phyloP scores from a whole-genome alignment of 2,888 invertebrate genomes.

The Mimumesa dahlbomi region DNA sequence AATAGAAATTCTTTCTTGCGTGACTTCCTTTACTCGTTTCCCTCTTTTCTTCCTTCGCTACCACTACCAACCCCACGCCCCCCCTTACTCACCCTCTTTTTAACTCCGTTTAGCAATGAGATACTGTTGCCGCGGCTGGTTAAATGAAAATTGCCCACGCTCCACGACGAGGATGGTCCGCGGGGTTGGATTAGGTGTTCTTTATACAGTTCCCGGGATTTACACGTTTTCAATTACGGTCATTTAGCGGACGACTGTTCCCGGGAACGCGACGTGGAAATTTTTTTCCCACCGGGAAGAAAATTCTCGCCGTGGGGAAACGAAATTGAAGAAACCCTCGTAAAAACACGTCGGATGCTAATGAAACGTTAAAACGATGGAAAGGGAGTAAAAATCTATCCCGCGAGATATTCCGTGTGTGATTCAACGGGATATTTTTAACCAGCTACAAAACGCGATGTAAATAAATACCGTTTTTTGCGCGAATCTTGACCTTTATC shows the following conservation, averaged over 20 bases:
- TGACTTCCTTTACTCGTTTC: slow-evolving; percentile 63
- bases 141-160: slow-evolving; percentile 49
- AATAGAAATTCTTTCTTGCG: slow-evolving; percentile 65
- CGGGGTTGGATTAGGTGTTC: slow-evolving; percentile 41
- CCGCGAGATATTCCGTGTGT: no score
- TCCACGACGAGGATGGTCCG: slow-evolving; percentile 40
- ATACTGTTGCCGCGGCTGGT: slow-evolving; percentile 20
- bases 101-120: slow-evolving; percentile 25
- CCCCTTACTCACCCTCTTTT: slow-evolving; percentile 8
- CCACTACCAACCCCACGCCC: not conserved
- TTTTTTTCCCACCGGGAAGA: no score
- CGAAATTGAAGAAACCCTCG: not conserved
- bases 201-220: slow-evolving; percentile 33
- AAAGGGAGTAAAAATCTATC: no score
- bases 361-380: not conserved
- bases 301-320: not conserved
- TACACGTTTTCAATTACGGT: slow-evolving; percentile 54
- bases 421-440: no score
- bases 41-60: not conserved
- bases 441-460: no score
- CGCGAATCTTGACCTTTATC: no score
- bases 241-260: slow-evolving; percentile 33
- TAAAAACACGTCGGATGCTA: not conserved
- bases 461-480: no score
- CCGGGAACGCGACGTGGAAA: not conserved